Evolutionary conservation across 2,888 invertebrate species (phyloP).

Genomic region (Abscondita cerata): DNA sequence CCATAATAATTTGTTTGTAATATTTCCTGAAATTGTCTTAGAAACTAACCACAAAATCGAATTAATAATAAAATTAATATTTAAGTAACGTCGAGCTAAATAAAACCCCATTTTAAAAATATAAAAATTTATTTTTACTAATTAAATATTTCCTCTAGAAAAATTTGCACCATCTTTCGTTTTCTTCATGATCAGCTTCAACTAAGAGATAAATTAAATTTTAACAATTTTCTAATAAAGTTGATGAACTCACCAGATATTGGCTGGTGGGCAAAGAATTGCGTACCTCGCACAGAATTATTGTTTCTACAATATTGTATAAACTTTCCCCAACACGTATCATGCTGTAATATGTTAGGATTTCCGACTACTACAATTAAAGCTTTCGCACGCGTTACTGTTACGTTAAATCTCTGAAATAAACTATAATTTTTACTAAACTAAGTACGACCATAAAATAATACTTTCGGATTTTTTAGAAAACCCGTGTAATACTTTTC

Average conservation of each 20-base stretch:
- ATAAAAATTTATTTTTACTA: too few species aligned
- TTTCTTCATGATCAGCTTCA: not conserved
- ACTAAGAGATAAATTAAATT: not conserved
- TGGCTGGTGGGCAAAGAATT: slow-evolving; percentile 2
- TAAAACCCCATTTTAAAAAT: too few species aligned
- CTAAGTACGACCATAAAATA: not conserved
- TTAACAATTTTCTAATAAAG: not conserved
- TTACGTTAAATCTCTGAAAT: slow-evolving; percentile 75
- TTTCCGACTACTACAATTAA: slow-evolving; percentile 68
- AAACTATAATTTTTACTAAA: slow-evolving; percentile 48
- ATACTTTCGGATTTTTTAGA: slow-evolving; percentile 64
- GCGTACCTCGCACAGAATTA: slow-evolving; percentile 52
- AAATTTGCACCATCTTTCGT: slow-evolving; percentile 38
- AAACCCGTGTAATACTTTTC: slow-evolving; percentile 61
- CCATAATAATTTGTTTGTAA: too few species aligned
- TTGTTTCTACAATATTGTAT: slow-evolving; percentile 55
- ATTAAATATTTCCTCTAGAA: slow-evolving; percentile 49
- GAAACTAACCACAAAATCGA: too few species aligned
- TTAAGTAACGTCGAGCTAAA: too few species aligned
- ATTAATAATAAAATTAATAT: too few species aligned
- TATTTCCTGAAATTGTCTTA: too few species aligned
- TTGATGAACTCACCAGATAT: too few species aligned
- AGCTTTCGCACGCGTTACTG: slow-evolving; percentile 72
- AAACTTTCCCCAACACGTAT: slow-evolving; percentile 56
- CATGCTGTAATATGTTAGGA: slow-evolving; percentile 57